Conservation (phyloP, 2,888 invertebrate genomes). For the Rhaphigaster nebulosa region DNA sequence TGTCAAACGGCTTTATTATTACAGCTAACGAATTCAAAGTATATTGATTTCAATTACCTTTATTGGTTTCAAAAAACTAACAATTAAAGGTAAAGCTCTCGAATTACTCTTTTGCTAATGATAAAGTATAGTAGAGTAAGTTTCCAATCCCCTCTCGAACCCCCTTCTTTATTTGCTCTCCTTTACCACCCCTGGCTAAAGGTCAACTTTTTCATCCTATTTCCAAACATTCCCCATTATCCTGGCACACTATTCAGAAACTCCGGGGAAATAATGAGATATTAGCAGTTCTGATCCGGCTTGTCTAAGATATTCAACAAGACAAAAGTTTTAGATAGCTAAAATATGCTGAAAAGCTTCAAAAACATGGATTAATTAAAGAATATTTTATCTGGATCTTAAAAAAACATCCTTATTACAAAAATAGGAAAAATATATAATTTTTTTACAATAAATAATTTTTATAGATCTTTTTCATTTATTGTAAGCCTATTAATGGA, state of each 20-base stretch:
- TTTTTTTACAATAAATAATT: no score
- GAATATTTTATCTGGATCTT: not conserved
- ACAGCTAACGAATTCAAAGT: not conserved
- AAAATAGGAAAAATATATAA: no score
- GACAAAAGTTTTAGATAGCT: not conserved
- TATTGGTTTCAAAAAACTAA: not conserved
- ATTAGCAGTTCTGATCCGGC: not conserved
- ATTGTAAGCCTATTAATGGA: no score
- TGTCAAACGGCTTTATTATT: not conserved
- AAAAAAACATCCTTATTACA: no score
- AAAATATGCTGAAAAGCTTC: not conserved
- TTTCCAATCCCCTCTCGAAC: not conserved
- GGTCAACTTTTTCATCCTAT: constrained; percentile 30
- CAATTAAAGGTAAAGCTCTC: not conserved
- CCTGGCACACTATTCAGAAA: not conserved
- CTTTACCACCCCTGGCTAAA: not conserved
- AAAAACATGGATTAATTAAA: not conserved
- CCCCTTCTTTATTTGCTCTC: not conserved
- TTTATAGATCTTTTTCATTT: no score
- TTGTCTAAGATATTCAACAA: not conserved
- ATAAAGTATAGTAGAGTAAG: not conserved
- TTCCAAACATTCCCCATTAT: not conserved
- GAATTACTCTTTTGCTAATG: not conserved
- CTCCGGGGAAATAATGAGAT: not conserved
- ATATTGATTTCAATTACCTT: not conserved